These are phyloP conservation scores for Watsonalla cultraria DNA, from an alignment of 2,888 invertebrate species.

Conservation along the genomic window DNA sequence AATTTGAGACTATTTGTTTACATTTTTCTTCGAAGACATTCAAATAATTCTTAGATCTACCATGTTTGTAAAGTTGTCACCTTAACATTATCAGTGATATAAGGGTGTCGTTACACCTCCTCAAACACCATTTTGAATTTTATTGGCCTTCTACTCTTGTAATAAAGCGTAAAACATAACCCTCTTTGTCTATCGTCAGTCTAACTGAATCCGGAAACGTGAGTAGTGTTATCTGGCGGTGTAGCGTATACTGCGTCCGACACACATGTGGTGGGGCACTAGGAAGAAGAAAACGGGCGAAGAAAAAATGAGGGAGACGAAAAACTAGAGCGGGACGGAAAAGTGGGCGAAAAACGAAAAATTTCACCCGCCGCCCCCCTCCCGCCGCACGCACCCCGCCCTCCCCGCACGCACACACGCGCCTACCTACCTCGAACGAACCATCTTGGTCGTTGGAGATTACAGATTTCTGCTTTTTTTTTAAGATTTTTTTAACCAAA, in stretches of 20 bases:
- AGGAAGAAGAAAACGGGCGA: constrained; percentile 76
- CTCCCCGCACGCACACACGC: constrained; percentile 70
- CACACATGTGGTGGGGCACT: constrained; percentile 79
- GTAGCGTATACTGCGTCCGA: constrained; percentile 44
- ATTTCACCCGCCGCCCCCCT: constrained; percentile 61
- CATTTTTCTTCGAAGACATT: too few species aligned
- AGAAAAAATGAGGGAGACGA: constrained; percentile 79
- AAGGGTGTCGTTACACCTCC: too few species aligned
- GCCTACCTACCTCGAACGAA: constrained; percentile 20
- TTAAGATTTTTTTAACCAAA: constrained; percentile 7
- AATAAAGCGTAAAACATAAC: constrained; percentile 5
- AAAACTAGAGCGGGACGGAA: constrained; percentile 79
- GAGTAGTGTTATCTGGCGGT: constrained; percentile 28
- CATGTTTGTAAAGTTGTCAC: too few species aligned
- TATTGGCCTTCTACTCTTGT: too few species aligned
- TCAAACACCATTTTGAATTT: too few species aligned
- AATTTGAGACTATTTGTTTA: too few species aligned
- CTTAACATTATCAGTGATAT: too few species aligned
- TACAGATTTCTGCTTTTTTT: constrained; percentile 24
- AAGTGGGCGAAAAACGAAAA: constrained; percentile 79
- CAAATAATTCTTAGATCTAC: too few species aligned
- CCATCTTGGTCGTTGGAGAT: constrained; percentile 47
- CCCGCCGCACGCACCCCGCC: constrained; percentile 28
- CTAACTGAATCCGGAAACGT: constrained; percentile 57
- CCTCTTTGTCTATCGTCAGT: not conserved